Conservation (phyloP, 2,113 vertebrate species). For the Setophaga petechia region DNA sequence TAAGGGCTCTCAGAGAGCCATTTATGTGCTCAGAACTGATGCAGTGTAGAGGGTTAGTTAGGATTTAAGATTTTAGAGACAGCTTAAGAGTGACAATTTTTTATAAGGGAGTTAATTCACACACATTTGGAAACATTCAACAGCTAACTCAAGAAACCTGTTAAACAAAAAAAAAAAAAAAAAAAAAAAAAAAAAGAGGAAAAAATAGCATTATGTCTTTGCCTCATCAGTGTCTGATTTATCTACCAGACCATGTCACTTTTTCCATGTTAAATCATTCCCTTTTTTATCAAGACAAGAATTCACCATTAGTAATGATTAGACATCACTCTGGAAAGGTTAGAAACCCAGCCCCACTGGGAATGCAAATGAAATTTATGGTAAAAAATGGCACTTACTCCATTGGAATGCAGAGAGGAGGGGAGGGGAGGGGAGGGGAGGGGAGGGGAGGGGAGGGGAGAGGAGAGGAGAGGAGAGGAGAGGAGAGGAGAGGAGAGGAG, state of each 20-base stretch:
- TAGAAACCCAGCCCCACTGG: background rate
- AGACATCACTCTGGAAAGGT: background rate
- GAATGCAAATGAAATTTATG: background rate
- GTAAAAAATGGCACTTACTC: background rate
- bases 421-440: too few species aligned
- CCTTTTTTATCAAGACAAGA: background rate
- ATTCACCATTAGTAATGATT: background rate
- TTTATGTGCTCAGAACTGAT: background rate
- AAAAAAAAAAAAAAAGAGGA: background rate
- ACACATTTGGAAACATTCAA: background rate
- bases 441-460: too few species aligned
- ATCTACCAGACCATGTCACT: background rate
- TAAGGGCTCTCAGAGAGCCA: background rate
- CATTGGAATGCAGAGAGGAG: background rate
- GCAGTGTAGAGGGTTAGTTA: background rate
- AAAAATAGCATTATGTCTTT: background rate
- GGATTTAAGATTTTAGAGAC: background rate
- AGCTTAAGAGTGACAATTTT: background rate
- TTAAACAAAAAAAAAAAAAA: background rate
- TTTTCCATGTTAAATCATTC: background rate
- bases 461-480: background rate
- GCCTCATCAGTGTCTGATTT: background rate
- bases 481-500: background rate
- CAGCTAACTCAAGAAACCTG: background rate
- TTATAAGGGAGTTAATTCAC: background rate